phyloP scores from a whole-genome alignment of 2,113 vertebrate genomes.

The Copsychus sechellarum region DNA sequence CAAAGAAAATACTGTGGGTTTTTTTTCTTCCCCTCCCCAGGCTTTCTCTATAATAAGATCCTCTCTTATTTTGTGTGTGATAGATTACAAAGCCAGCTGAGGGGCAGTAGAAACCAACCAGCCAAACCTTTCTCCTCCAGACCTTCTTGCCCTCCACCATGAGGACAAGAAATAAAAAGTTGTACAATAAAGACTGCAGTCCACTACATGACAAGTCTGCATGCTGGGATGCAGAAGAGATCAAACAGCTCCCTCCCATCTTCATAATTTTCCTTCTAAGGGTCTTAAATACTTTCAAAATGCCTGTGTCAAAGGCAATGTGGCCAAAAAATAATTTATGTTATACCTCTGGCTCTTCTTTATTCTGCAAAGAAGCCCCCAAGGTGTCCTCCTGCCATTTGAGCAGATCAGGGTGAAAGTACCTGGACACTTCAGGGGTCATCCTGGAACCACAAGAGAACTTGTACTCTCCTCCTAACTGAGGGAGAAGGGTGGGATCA shows the following conservation, averaged over 20 bases:
- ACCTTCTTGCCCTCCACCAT: neutral
- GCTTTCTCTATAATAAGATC: constrained; percentile 12
- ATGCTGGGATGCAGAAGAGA: neutral
- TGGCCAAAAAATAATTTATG: neutral
- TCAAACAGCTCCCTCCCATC: neutral
- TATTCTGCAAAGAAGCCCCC: neutral
- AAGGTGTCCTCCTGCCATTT: neutral
- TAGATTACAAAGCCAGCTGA: neutral
- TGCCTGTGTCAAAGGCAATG: neutral
- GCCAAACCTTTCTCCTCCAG: neutral
- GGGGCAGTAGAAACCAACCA: neutral
- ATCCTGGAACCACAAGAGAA: no score
- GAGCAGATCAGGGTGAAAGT: neutral
- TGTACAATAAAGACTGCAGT: neutral
- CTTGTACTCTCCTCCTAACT: neutral
- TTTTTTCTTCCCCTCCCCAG: neutral
- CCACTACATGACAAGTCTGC: neutral
- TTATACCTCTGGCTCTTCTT: neutral
- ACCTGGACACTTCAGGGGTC: fast-evolving
- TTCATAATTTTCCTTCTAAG: neutral
- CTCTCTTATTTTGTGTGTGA: constrained; percentile 8
- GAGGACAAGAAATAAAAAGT: neutral
- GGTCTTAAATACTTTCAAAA: neutral
- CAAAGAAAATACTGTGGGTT: constrained; percentile 33
- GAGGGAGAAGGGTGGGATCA: neutral